phyloP scores from a whole-genome alignment of 2,888 invertebrate genomes.

The Omphaloscelis lunosa region DNA sequence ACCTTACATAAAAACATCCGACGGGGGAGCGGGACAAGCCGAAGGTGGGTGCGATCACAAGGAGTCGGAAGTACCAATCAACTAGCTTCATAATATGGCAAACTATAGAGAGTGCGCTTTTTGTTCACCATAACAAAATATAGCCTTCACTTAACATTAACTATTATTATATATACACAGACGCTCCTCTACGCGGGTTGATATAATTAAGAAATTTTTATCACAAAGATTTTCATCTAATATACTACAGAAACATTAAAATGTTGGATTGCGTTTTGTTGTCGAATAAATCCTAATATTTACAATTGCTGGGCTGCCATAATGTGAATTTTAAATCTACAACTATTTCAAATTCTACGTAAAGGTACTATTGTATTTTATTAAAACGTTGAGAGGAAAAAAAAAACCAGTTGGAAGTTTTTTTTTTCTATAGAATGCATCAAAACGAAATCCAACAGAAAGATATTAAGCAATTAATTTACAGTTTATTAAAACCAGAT shows the following conservation, averaged over 20 bases:
- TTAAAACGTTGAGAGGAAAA: constrained; percentile 46
- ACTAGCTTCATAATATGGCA: constrained; percentile 80
- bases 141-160: constrained; percentile 85
- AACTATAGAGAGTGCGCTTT: constrained; percentile 82
- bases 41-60: constrained; percentile 78
- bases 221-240: constrained; percentile 87
- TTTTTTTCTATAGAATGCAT: constrained; percentile 54
- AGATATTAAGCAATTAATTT: constrained; percentile 79
- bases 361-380: constrained; percentile 39
- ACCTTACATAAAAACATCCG: constrained; percentile 75
- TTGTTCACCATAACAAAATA: constrained; percentile 88
- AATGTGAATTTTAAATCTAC: constrained; percentile 40
- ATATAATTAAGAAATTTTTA: constrained; percentile 83
- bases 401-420: constrained; percentile 26
- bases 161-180: constrained; percentile 82
- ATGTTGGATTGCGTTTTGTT: constrained; percentile 77
- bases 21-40: constrained; percentile 70
- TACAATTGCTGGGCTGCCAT: constrained; percentile 63
- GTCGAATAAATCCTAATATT: constrained; percentile 51
- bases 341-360: constrained; percentile 43
- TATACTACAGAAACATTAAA: constrained; percentile 82
- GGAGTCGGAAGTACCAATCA: constrained; percentile 69
- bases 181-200: constrained; percentile 83
- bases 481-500: constrained; percentile 84
- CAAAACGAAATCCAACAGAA: constrained; percentile 78